These are phyloP conservation scores for Otolemur crassicaudatus DNA, from an alignment of 2,797 vertebrate genomes.

Conservation along the genomic window DNA sequence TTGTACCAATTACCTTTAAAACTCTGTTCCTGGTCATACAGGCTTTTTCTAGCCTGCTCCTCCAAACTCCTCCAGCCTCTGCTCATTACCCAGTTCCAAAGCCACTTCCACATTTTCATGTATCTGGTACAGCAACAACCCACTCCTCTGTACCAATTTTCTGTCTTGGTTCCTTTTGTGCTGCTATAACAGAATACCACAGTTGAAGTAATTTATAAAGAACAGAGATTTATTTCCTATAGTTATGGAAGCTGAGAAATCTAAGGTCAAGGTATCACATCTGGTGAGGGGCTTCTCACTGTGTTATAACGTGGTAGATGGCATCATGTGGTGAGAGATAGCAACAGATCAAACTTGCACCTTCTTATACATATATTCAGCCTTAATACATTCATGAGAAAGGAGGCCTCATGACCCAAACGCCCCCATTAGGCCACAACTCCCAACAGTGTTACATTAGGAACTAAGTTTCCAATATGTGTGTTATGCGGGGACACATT, in stretches of 20 bases:
- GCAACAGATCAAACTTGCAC: not conserved
- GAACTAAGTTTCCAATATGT: not conserved
- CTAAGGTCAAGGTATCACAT: not conserved
- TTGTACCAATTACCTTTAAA: not conserved
- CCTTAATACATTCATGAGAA: not conserved
- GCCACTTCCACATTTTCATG: not conserved
- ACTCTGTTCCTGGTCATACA: not conserved
- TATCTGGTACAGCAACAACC: not conserved
- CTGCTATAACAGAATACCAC: not conserved
- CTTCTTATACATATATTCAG: not conserved
- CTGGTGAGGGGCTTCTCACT: not conserved
- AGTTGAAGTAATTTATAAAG: not conserved
- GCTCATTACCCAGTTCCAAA: not conserved
- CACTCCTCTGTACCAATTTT: not conserved
- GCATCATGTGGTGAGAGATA: not conserved
- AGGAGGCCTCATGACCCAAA: not conserved
- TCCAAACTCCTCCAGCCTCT: not conserved
- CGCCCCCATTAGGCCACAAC: not conserved
- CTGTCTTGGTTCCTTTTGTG: not conserved
- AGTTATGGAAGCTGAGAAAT: not conserved
- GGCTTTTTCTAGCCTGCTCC: not conserved
- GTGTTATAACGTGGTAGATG: not conserved
- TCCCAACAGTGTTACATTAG: not conserved
- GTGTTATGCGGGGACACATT: not conserved
- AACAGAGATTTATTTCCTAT: not conserved